Evolutionary conservation across 1,140 invertebrate genomes (phyloP).

Genomic region (Cherax destructor): DNA sequence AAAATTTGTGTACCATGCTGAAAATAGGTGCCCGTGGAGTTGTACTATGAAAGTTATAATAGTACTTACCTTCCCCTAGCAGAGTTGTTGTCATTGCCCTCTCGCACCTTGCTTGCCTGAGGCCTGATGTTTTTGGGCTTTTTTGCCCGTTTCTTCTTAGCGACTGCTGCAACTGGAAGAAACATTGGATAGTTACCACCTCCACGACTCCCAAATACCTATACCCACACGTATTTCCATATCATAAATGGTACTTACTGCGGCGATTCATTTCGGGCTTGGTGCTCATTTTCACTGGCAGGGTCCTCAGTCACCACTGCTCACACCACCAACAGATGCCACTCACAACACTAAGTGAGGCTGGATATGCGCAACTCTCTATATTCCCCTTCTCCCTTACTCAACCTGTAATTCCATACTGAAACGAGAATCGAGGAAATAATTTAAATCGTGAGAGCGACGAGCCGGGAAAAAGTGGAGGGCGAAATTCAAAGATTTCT

Average conservation of each 20-base stretch:
- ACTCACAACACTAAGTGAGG: neutral
- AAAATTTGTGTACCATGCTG: neutral
- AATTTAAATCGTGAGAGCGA: no score
- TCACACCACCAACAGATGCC: slow-evolving; percentile 23
- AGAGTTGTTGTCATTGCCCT: slow-evolving; percentile 61
- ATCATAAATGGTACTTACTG: slow-evolving; percentile 54
- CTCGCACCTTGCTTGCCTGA: slow-evolving; percentile 48
- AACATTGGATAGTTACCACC: slow-evolving; percentile 26
- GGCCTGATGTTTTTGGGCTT: slow-evolving; percentile 63
- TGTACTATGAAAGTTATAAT: neutral
- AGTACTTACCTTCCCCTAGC: slow-evolving; percentile 57
- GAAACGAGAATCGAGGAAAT: no score
- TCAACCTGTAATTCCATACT: no score
- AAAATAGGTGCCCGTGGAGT: neutral
- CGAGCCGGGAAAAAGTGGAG: no score
- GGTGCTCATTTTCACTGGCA: slow-evolving; percentile 55
- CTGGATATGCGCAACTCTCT: neutral
- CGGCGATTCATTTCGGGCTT: slow-evolving; percentile 58
- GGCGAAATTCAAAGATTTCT: no score
- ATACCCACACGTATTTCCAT: slow-evolving; percentile 23
- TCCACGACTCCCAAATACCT: neutral
- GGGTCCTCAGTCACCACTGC: slow-evolving; percentile 24
- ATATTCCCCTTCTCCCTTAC: no score
- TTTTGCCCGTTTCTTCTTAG: slow-evolving; percentile 63
- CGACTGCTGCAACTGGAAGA: slow-evolving; percentile 54